Conservation (phyloP, 2,888 invertebrate species). For the Drosophila koepferae region DNA sequence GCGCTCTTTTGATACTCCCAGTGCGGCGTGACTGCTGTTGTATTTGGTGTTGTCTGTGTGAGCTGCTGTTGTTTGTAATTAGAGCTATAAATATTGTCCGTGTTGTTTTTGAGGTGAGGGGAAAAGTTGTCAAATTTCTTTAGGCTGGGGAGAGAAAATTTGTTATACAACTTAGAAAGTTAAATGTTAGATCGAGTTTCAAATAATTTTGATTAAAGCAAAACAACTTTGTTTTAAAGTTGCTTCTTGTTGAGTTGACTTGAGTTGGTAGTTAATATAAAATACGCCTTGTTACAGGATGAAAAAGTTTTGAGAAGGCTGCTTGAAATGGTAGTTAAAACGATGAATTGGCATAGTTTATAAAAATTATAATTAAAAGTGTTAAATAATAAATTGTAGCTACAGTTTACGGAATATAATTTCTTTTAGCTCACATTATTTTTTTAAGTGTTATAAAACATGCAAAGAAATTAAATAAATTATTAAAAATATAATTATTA, state of each 20-base stretch:
- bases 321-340: not conserved
- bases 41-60: conserved; percentile 55
- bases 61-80: conserved; percentile 70
- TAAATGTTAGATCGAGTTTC: conserved; percentile 21
- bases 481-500: no score
- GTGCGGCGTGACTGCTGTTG: conserved; percentile 62
- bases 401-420: no score
- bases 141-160: conserved; percentile 9
- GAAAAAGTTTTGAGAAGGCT: not conserved
- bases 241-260: not conserved
- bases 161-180: conserved; percentile 22
- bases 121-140: conserved; percentile 7
- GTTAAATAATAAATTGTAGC: no score
- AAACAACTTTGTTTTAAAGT: not conserved
- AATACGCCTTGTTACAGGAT: not conserved
- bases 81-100: conserved; percentile 58
- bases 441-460: no score
- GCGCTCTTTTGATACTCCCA: conserved; percentile 47
- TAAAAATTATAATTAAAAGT: not conserved
- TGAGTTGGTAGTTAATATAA: not conserved
- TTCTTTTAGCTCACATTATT: no score
- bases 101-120: not conserved
- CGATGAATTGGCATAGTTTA: not conserved
- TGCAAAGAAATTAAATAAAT: no score
- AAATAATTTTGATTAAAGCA: conserved; percentile 9